These are phyloP conservation scores for Myathropa florea DNA, from an alignment of 2,888 invertebrate genomes.

Conservation along the genomic window DNA sequence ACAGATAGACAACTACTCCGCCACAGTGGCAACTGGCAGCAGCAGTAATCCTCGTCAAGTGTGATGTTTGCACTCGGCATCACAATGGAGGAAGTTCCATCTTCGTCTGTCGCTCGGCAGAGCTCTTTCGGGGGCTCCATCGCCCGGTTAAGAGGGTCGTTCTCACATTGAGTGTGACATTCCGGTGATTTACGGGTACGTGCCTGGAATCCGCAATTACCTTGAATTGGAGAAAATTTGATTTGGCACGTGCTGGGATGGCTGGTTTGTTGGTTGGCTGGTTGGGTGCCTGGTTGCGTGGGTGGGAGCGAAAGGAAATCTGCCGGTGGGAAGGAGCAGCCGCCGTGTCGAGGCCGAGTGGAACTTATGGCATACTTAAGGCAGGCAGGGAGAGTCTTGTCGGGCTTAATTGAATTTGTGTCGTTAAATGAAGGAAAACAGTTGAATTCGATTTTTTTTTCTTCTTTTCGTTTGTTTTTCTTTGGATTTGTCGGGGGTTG, in stretches of 20 bases:
- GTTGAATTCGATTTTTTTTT: constrained; percentile 26
- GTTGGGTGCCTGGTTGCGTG: background rate
- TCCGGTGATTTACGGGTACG: constrained; percentile 68
- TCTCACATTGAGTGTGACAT: constrained; percentile 68
- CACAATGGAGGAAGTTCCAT: constrained; percentile 43
- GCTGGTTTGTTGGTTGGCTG: background rate
- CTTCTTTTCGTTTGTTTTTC: background rate
- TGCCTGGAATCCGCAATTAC: constrained; percentile 60
- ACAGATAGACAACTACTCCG: background rate
- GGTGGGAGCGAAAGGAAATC: background rate
- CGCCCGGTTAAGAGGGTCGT: constrained; percentile 64
- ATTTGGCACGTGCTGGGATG: constrained; percentile 65
- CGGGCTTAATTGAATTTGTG: constrained; percentile 67
- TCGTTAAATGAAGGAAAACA: constrained; percentile 56
- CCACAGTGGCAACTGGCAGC: background rate
- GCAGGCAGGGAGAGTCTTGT: constrained; percentile 39
- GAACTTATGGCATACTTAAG: constrained; percentile 54
- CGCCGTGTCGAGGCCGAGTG: background rate
- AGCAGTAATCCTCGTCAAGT: constrained; percentile 21
- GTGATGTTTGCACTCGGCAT: constrained; percentile 51
- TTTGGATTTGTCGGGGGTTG: background rate
- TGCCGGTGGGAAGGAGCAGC: no score
- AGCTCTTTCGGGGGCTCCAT: constrained; percentile 31
- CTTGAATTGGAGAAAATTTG: constrained; percentile 64
- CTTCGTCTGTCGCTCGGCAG: constrained; percentile 18